Evolutionary conservation across 2,797 vertebrate genomes (phyloP).

Genomic region (Dryobates pubescens): DNA sequence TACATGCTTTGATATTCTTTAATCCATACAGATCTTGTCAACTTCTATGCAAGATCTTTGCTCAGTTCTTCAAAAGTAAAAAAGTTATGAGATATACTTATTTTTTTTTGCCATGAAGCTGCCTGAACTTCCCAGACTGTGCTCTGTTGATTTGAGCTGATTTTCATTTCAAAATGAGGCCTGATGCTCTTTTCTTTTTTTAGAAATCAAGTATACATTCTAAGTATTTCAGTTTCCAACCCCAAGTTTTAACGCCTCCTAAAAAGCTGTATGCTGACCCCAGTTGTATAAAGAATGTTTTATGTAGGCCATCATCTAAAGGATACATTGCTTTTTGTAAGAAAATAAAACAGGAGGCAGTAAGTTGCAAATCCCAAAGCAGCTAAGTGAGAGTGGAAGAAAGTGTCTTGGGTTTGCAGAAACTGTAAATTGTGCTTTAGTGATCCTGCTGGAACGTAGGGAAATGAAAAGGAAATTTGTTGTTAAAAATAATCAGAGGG

Average conservation of each 20-base stretch:
- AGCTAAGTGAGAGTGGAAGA: constrained; percentile 73
- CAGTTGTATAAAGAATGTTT: constrained; percentile 67
- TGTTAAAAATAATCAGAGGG: constrained; percentile 63
- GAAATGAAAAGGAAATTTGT: constrained; percentile 66
- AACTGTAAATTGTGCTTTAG: constrained; percentile 77
- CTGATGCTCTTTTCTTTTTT: neutral
- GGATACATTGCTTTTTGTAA: constrained; percentile 67
- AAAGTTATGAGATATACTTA: neutral
- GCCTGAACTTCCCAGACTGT: neutral
- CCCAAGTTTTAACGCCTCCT: constrained; percentile 57
- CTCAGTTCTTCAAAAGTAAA: constrained; percentile 17
- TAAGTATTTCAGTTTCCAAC: constrained; percentile 35
- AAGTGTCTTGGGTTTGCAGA: constrained; percentile 66
- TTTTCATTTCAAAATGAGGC: constrained; percentile 13
- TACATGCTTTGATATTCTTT: neutral
- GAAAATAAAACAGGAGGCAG: constrained; percentile 67
- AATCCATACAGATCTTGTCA: neutral
- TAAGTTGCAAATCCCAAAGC: constrained; percentile 80
- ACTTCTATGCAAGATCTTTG: neutral
- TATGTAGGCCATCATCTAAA: constrained; percentile 61
- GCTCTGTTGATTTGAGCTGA: neutral
- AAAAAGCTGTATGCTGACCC: constrained; percentile 57
- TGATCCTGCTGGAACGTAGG: constrained; percentile 67
- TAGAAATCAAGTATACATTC: neutral
- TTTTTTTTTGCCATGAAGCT: neutral